Percentiles rank a stretch among this genome's conserved stretches.
Evolutionary conservation across 1,140 invertebrate species (phyloP).

Genomic region (Tenebrio molitor): DNA sequence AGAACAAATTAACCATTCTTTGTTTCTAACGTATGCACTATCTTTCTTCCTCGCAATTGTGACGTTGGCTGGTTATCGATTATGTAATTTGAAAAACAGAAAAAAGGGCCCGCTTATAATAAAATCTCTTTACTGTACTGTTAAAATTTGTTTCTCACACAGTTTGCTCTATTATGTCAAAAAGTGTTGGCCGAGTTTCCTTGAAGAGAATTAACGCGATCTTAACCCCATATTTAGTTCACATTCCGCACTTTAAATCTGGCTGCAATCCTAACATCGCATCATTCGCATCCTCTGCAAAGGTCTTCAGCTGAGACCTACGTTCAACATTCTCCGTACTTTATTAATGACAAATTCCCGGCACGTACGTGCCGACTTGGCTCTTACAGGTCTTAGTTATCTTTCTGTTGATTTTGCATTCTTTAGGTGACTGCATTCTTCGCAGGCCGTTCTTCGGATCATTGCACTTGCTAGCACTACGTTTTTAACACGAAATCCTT

Average conservation of each 20-base stretch:
- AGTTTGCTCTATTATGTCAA: conserved; percentile 14
- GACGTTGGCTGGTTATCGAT: no score
- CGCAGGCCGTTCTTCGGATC: conserved; percentile 57
- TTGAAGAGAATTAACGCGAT: conserved; percentile 41
- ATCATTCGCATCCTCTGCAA: conserved; percentile 21
- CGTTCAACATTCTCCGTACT: conserved; percentile 39
- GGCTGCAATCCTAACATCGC: conserved; percentile 29
- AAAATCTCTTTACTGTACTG: no score
- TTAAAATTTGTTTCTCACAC: no score
- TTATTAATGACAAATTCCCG: conserved; percentile 46
- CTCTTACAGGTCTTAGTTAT: conserved; percentile 53
- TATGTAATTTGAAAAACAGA: no score
- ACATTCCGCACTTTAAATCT: conserved; percentile 40
- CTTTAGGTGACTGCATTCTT: conserved; percentile 59
- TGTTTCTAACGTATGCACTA: no score
- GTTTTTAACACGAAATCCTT: conserved; percentile 58
- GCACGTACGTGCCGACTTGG: conserved; percentile 45
- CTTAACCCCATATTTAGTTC: conserved; percentile 45
- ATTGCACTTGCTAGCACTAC: conserved; percentile 57
- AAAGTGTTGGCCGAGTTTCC: conserved; percentile 25
- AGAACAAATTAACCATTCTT: no score
- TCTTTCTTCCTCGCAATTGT: no score
- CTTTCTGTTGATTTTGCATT: conserved; percentile 60
- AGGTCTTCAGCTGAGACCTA: conserved; percentile 25
- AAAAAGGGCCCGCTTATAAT: no score